These are phyloP conservation scores for Pseudorhiza aurosa DNA, from an alignment of 30 jellyfish, hydroid and myxozoan species.

Conservation along the genomic window DNA sequence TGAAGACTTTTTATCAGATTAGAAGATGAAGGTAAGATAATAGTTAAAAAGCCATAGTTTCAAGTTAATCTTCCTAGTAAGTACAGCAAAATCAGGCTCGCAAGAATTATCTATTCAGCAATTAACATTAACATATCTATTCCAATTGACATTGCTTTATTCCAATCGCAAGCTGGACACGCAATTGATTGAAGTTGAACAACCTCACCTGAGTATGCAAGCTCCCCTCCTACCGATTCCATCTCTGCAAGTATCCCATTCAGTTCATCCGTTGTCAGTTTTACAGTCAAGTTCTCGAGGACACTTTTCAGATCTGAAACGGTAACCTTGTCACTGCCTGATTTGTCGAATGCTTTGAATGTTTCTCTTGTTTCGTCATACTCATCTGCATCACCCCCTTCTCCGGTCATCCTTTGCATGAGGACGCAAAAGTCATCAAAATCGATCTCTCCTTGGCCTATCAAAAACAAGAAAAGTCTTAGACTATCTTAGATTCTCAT, in stretches of 20 bases:
- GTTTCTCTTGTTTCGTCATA: constrained; percentile 69
- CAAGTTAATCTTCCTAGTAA: no score
- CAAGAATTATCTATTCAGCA: no score
- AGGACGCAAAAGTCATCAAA: constrained; percentile 69
- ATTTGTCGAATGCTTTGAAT: constrained; percentile 60
- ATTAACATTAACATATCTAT: no score
- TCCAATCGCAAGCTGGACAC: no score
- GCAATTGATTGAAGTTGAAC: background rate
- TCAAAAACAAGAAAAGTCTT: no score
- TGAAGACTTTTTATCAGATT: no score
- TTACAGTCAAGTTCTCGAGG: constrained; percentile 44
- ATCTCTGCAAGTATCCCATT: constrained; percentile 54
- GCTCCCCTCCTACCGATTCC: constrained; percentile 40
- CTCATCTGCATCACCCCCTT: constrained; percentile 42
- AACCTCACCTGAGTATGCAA: constrained; percentile 42
- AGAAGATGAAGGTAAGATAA: no score
- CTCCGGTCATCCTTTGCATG: constrained; percentile 67
- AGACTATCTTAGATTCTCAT: background rate
- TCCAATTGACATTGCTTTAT: no score
- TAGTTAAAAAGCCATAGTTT: no score
- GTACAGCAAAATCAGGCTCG: no score
- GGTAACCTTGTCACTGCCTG: constrained; percentile 45
- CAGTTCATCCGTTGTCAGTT: constrained; percentile 55
- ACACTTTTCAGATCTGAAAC: constrained; percentile 63
- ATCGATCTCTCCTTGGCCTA: constrained; percentile 74